A percentile compares a stretch with the other conserved stretches of the same genome.
These are phyloP conservation scores for Ectemnius continuus DNA, from an alignment of 2,888 invertebrate genomes.

Conservation along the genomic window DNA sequence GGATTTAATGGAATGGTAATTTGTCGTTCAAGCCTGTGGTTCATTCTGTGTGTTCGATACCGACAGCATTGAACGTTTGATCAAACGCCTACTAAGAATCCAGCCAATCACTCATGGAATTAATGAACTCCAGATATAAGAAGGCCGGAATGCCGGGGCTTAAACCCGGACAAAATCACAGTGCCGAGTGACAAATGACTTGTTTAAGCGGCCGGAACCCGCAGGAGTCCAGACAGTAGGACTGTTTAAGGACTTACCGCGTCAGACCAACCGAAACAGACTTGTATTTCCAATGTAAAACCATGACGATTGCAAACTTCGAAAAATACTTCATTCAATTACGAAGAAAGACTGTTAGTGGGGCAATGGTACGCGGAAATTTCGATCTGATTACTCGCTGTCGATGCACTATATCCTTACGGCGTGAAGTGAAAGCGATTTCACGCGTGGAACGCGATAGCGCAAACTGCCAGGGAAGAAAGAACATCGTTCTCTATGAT, in stretches of 20 bases:
- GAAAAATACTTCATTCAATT: constrained; percentile 10
- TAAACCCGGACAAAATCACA: neutral
- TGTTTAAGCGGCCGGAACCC: neutral
- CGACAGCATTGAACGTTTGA: neutral
- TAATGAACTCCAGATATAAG: constrained; percentile 6
- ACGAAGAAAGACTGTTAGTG: neutral
- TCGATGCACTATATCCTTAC: constrained; percentile 18
- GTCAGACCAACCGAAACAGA: neutral
- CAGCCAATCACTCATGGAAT: neutral
- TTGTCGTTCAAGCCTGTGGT: neutral
- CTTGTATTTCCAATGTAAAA: neutral
- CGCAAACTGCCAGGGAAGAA: neutral
- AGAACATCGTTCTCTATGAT: neutral
- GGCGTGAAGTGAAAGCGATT: constrained; percentile 46
- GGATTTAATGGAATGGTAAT: neutral
- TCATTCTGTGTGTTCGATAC: neutral
- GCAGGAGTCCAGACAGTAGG: neutral
- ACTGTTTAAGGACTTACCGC: neutral
- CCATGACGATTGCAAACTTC: constrained; percentile 10
- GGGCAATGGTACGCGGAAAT: constrained; percentile 44
- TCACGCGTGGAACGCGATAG: constrained; percentile 20
- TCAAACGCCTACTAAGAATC: neutral
- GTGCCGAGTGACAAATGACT: neutral
- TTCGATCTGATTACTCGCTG: constrained; percentile 38
- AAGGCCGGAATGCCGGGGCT: neutral